Conservation (phyloP, 2,113 vertebrate species). For the Marmota monax region DNA sequence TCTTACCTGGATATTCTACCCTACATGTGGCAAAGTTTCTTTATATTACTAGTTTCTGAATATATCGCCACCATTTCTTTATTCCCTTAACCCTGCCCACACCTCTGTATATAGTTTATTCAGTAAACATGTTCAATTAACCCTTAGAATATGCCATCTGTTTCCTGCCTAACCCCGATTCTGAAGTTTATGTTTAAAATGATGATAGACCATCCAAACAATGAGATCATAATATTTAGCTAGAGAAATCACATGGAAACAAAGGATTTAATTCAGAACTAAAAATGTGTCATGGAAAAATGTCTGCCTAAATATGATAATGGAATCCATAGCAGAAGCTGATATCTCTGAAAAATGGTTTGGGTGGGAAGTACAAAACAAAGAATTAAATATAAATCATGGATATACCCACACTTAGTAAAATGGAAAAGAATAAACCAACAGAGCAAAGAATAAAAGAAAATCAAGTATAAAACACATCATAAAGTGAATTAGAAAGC, state of each 20-base stretch:
- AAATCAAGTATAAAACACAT: background rate
- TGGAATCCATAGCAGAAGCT: background rate
- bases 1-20: background rate
- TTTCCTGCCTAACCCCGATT: background rate
- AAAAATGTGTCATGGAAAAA: background rate
- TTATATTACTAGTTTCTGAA: background rate
- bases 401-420: background rate
- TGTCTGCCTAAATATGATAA: background rate
- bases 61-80: background rate
- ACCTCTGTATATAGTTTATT: background rate
- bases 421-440: background rate
- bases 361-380: background rate
- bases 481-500: background rate
- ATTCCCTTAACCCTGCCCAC: background rate
- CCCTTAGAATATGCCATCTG: background rate
- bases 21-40: background rate
- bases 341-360: background rate
- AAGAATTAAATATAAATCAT: background rate
- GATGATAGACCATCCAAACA: background rate
- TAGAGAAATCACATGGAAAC: background rate
- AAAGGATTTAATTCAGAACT: background rate
- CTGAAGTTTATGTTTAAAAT: background rate
- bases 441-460: background rate
- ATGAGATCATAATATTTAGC: background rate
- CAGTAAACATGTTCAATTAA: background rate